phyloP scores from a whole-genome alignment of 2,888 invertebrate genomes.

The Hypselothyrea guttata region DNA sequence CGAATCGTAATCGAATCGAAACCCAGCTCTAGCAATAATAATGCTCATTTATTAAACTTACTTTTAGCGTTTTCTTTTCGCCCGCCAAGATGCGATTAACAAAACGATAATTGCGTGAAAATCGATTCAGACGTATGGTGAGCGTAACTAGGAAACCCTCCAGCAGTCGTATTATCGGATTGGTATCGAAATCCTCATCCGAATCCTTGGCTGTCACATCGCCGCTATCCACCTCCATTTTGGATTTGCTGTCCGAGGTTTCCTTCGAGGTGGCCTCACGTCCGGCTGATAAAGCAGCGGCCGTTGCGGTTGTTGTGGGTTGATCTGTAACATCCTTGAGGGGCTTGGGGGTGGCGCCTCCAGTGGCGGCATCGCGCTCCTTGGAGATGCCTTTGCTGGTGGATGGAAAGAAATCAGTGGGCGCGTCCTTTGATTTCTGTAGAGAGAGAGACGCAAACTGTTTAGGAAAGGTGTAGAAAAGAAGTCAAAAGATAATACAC shows the following conservation, averaged over 20 bases:
- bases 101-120: constrained; percentile 97
- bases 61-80: constrained; percentile 95
- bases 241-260: constrained; percentile 69
- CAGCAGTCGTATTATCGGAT: constrained; percentile 78
- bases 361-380: constrained; percentile 60
- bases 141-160: constrained; percentile 87
- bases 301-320: constrained; percentile 46
- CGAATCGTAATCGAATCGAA: no score
- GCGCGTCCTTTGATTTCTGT: constrained; percentile 77
- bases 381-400: constrained; percentile 71
- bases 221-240: constrained; percentile 73
- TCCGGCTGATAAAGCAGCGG: constrained; percentile 38
- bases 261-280: constrained; percentile 58
- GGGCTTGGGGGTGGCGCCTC: constrained; percentile 41
- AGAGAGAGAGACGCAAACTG: background rate
- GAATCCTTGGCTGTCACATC: constrained; percentile 78
- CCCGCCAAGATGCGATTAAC: constrained; percentile 93
- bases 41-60: no score
- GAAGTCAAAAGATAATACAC: background rate
- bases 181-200: constrained; percentile 75
- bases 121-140: constrained; percentile 90
- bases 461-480: constrained; percentile 12
- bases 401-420: constrained; percentile 64
- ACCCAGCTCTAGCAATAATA: no score
- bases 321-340: constrained; percentile 52